These are phyloP conservation scores for Rhabdomys dilectus DNA, from an alignment of 2,113 vertebrate species.

Conservation along the genomic window DNA sequence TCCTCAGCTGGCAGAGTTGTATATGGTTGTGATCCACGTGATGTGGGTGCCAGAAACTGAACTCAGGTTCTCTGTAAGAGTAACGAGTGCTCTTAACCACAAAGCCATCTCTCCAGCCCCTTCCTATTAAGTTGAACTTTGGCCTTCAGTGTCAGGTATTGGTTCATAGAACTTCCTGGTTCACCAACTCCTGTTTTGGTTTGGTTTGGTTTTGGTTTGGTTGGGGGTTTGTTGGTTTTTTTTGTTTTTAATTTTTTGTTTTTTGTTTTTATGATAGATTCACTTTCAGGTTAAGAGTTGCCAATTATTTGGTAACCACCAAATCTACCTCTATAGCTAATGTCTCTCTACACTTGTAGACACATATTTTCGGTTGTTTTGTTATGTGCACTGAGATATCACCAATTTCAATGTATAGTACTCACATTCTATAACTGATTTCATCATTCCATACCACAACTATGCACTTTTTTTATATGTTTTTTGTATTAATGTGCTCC, in stretches of 20 bases:
- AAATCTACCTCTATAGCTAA: background rate
- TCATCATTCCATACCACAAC: background rate
- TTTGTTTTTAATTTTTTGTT: too few species aligned
- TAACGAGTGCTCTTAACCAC: background rate
- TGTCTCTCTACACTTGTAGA: background rate
- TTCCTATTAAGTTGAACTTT: background rate
- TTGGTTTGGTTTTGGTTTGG: too few species aligned
- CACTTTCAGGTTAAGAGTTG: background rate
- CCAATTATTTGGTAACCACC: background rate
- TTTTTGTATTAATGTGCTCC: background rate
- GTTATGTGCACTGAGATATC: background rate
- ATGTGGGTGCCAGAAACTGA: background rate
- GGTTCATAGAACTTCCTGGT: background rate
- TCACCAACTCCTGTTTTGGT: background rate
- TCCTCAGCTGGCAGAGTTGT: background rate
- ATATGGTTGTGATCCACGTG: background rate
- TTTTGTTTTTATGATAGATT: background rate
- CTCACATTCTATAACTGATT: background rate
- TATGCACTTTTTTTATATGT: background rate
- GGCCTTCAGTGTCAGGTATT: background rate
- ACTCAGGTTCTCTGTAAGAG: background rate
- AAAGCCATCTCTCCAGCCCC: background rate
- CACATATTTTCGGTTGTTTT: background rate
- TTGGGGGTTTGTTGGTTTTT: too few species aligned
- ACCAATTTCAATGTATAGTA: background rate